Evolutionary conservation across 2,797 vertebrate species (phyloP).

Genomic region (Serranus cabrilla): DNA sequence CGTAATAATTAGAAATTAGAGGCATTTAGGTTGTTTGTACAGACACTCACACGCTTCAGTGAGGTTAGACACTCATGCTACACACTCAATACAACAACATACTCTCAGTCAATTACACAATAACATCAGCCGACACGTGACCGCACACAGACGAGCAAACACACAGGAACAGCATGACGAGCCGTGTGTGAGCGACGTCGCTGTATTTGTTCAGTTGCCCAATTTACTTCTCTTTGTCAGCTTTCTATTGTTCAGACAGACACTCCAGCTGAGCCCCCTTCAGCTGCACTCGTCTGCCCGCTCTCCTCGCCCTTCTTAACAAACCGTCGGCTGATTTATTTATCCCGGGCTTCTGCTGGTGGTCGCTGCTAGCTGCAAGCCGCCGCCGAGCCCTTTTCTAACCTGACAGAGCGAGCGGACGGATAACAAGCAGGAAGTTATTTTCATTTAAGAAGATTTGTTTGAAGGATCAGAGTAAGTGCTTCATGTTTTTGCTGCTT

Average conservation of each 20-base stretch:
- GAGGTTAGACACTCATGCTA: not conserved
- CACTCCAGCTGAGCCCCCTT: constrained; percentile 68
- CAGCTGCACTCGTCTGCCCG: constrained; percentile 61
- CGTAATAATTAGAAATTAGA: not conserved
- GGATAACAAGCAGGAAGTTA: constrained; percentile 39
- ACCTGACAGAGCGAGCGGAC: constrained; percentile 26
- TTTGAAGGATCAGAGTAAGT: not conserved
- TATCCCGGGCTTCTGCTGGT: constrained; percentile 40
- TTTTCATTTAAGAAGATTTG: constrained; percentile 3
- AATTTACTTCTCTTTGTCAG: constrained; percentile 70
- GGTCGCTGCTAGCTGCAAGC: constrained; percentile 21
- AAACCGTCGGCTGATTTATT: constrained; percentile 67
- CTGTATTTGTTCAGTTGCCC: constrained; percentile 51
- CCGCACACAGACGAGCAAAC: constrained; percentile 7
- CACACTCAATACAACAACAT: not conserved
- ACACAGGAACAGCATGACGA: not conserved
- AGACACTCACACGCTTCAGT: not conserved
- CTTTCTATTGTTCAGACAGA: constrained; percentile 55
- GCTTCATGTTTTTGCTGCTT: not conserved
- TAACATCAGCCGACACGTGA: not conserved
- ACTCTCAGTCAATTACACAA: not conserved
- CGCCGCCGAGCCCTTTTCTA: constrained; percentile 23
- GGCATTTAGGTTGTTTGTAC: not conserved
- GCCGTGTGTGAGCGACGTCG: constrained; percentile 21
- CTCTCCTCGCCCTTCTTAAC: constrained; percentile 47